phyloP scores from a whole-genome alignment of 2,113 vertebrate species.

The Gnathonemus longibarbis region DNA sequence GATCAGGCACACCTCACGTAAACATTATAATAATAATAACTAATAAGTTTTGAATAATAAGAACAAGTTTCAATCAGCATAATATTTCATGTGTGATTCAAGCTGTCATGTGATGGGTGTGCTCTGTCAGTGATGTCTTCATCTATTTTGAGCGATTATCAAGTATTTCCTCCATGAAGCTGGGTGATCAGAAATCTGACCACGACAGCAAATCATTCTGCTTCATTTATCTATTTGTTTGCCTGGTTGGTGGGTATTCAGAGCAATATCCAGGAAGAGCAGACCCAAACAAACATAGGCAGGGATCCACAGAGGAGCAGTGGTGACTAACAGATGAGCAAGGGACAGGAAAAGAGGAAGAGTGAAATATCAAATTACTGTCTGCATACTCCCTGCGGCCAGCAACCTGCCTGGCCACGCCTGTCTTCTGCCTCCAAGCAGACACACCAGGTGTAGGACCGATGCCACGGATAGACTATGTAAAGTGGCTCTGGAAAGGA shows the following conservation, averaged over 20 bases:
- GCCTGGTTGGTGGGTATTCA: background rate
- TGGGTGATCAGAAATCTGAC: background rate
- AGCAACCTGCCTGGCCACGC: background rate
- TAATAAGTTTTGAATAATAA: background rate
- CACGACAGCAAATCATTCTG: background rate
- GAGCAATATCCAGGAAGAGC: background rate
- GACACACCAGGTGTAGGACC: background rate
- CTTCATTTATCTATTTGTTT: background rate
- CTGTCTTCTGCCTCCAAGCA: background rate
- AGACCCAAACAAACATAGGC: background rate
- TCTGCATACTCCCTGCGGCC: background rate
- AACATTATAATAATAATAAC: background rate
- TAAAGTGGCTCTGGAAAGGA: background rate
- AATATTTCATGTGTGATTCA: background rate
- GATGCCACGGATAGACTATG: background rate
- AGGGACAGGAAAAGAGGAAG: background rate
- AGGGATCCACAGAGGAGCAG: background rate
- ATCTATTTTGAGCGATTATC: background rate
- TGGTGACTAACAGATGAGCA: background rate
- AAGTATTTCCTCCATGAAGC: background rate
- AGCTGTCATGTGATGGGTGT: background rate
- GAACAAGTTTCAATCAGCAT: background rate
- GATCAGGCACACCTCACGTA: background rate
- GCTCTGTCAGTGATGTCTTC: background rate
- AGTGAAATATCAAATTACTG: background rate